Conservation (phyloP, 2,797 vertebrate genomes). For the Cheirogaleus major region DNA sequence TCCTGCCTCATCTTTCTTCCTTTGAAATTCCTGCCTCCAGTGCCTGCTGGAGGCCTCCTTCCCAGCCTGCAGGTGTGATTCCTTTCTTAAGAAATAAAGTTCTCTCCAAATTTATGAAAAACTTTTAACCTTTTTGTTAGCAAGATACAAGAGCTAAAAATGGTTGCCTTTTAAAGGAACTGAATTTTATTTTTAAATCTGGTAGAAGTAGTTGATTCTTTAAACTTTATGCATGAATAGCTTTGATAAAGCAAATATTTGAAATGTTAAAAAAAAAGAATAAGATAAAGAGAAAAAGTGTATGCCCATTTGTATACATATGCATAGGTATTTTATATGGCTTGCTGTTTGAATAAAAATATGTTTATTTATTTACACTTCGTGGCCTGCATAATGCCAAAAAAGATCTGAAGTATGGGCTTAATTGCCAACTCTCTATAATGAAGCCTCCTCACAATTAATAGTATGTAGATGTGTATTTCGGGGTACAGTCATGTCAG, state of each 20-base stretch:
- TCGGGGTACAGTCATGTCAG: not conserved
- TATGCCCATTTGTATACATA: too few species aligned
- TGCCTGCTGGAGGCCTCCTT: too few species aligned
- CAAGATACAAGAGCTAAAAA: not conserved
- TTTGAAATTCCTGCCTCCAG: too few species aligned
- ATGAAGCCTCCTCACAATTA: not conserved
- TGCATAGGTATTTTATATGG: too few species aligned
- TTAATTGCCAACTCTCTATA: not conserved
- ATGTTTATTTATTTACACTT: not conserved
- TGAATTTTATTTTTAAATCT: not conserved
- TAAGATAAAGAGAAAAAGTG: not conserved
- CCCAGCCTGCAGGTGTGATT: not conserved
- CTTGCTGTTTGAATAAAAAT: not conserved
- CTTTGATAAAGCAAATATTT: not conserved
- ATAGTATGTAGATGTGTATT: not conserved
- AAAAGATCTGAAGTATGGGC: not conserved
- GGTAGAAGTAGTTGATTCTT: not conserved
- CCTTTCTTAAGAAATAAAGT: not conserved
- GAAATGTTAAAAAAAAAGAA: not conserved
- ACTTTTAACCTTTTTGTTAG: not conserved
- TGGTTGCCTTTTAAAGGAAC: not conserved
- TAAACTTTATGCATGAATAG: not conserved
- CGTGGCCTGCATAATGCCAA: not conserved
- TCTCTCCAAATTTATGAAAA: not conserved
- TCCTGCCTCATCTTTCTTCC: not conserved